Base-by-base conservation (phyloP, 2,797 vertebrate species). In the Enteromius trimaculatus region DNA sequence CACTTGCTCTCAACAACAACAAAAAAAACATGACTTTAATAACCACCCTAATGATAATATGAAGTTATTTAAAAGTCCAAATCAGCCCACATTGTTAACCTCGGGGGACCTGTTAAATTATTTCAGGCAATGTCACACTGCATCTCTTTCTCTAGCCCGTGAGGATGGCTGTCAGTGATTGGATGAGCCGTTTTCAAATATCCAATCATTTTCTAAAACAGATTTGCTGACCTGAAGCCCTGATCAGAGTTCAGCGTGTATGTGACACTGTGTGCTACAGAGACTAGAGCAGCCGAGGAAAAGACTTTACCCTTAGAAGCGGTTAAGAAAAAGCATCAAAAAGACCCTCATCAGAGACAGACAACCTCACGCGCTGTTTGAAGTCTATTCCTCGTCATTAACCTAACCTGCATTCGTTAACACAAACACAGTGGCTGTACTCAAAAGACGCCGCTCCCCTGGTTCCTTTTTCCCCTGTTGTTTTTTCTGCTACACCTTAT, bases 381-480 rank as follows among this genome's bases (percentile, higher is more conserved):
- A 86, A 87, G 86, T 85, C 78, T 85, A 84, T 76, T 74, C 78
- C 64, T 82, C 66, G 55, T 86, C 88, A 81, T 83, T 86, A 85
- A 84, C 72, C 77, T 47, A 69, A 81, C 86, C 80, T 86, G 72
- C 81, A 80, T 85, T 83, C 85, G 83, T 85, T 82, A 83, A 81
- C 82, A 85, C 81, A 88, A 72, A 83, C 85, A 86, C 80, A 62
- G 74, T 81, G 74, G 37, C 60, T 81, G 37, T 51, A 72, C 82
- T 84, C 80, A 71, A 74, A 84, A 81, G 80, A 71, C 39, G 26
- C 47, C n/a, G n/a, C 60, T 74, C 66, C 64, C 21, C 77, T 74
- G 77, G 19, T 66, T 75, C 62, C 53, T 23, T 44, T 65, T 62
- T 13, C 21, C 72, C 69, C 68, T 77, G 68, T 84, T 85, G 86